Conservation (phyloP, 2,113 vertebrate species). For the Thamnophis sirtalis region DNA sequence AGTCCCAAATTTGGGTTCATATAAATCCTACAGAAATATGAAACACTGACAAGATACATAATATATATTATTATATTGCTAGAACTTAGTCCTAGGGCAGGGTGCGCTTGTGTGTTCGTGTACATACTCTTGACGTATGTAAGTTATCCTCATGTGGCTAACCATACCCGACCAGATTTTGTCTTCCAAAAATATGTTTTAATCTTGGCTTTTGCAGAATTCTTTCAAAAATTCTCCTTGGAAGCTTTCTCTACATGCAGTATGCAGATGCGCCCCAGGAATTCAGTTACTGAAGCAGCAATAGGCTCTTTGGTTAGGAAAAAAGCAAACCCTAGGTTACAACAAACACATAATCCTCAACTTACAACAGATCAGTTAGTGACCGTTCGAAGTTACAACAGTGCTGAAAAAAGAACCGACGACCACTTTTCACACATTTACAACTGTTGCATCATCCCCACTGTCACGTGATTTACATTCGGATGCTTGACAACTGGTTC, state of each 20-base stretch:
- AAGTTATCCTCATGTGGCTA: not conserved
- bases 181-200: not conserved
- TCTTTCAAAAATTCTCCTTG: not conserved
- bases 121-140: not conserved
- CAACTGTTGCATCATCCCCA: too few relatives aligned
- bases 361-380: too few relatives aligned
- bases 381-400: too few relatives aligned
- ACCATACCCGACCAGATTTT: not conserved
- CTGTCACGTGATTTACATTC: too few relatives aligned
- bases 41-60: not conserved
- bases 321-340: not conserved
- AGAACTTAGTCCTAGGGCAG: too few relatives aligned
- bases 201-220: not conserved
- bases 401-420: too few relatives aligned
- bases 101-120: too few relatives aligned
- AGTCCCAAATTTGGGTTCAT: not conserved
- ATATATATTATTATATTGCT: too few relatives aligned
- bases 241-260: not conserved
- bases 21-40: not conserved
- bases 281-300: not conserved
- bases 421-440: too few relatives aligned
- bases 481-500: too few relatives aligned
- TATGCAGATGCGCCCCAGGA: not conserved
- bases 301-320: not conserved
- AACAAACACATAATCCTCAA: not conserved